These are phyloP conservation scores for Cygnus olor DNA, from an alignment of 2,797 vertebrate species.

Conservation along the genomic window DNA sequence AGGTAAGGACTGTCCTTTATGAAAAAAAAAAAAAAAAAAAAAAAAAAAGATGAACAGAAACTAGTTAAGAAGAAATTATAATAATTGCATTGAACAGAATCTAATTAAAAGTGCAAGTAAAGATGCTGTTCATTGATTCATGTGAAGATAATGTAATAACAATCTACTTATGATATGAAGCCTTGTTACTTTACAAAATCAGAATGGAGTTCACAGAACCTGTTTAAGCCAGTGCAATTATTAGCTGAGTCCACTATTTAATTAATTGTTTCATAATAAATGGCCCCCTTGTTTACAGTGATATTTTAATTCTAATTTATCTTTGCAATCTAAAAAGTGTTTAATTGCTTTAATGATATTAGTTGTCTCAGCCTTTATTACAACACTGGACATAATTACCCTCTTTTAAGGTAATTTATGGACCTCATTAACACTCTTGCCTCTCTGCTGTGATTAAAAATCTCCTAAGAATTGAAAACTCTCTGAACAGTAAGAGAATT, in stretches of 20 bases:
- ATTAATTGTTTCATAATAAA: slow-evolving; percentile 47
- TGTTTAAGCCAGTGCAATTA: background rate
- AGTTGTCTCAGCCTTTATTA: slow-evolving; percentile 72
- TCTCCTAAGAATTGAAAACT: slow-evolving; percentile 68
- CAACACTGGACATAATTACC: slow-evolving; percentile 69
- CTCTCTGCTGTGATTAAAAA: slow-evolving; percentile 70
- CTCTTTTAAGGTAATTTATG: slow-evolving; percentile 76
- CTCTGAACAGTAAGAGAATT: slow-evolving; percentile 50
- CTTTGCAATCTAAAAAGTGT: slow-evolving; percentile 60
- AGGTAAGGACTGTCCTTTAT: background rate
- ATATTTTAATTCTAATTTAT: slow-evolving; percentile 72
- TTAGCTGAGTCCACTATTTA: background rate
- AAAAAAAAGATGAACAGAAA: background rate
- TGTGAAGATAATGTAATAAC: slow-evolving; percentile 37
- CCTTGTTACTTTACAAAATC: background rate
- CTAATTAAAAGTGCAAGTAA: slow-evolving; percentile 23
- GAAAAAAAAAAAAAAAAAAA: background rate
- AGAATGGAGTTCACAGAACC: slow-evolving; percentile 41
- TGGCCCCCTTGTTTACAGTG: slow-evolving; percentile 57
- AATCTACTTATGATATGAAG: background rate
- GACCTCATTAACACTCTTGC: slow-evolving; percentile 71
- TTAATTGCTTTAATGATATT: slow-evolving; percentile 76
- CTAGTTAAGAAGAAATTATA: slow-evolving; percentile 33
- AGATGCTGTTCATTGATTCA: slow-evolving; percentile 39
- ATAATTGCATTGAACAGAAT: background rate